Evolutionary conservation across 2,888 invertebrate genomes (phyloP).

Genomic region (Lucinisca nassula): DNA sequence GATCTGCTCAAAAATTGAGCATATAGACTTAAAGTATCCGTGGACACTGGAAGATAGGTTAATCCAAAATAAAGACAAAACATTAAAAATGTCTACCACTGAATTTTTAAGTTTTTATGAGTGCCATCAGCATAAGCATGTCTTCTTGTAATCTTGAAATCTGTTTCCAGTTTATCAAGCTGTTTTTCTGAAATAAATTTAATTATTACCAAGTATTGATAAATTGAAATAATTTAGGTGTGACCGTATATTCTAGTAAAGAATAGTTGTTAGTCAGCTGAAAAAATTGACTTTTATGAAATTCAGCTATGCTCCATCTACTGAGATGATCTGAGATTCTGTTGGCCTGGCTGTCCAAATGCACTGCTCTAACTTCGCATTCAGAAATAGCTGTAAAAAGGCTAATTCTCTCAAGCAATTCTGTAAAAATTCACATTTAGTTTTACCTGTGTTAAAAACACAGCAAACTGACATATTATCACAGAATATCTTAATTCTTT

Average conservation of each 20-base stretch:
- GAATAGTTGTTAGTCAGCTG: neutral
- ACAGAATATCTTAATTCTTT: neutral
- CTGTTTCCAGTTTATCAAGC: neutral
- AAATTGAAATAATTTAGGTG: neutral
- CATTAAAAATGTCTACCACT: neutral
- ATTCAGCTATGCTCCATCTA: neutral
- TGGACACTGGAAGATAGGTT: neutral
- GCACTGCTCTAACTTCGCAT: conserved; percentile 7
- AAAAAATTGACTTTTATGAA: neutral
- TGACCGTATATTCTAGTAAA: neutral
- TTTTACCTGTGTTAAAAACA: neutral
- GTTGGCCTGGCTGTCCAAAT: neutral
- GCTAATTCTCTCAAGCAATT: conserved; percentile 4
- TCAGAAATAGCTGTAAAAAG: conserved; percentile 1
- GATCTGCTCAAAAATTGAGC: no score
- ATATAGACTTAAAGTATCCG: neutral
- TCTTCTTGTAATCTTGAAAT: neutral
- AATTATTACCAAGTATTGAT: neutral
- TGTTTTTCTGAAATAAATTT: neutral
- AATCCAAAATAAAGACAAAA: neutral
- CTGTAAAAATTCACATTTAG: conserved; percentile 8
- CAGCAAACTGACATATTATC: neutral
- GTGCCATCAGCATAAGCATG: neutral
- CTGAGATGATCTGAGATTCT: neutral
- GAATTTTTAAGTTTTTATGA: neutral